Conservation (phyloP, 2,888 invertebrate genomes). For the Orthosia cruda region DNA sequence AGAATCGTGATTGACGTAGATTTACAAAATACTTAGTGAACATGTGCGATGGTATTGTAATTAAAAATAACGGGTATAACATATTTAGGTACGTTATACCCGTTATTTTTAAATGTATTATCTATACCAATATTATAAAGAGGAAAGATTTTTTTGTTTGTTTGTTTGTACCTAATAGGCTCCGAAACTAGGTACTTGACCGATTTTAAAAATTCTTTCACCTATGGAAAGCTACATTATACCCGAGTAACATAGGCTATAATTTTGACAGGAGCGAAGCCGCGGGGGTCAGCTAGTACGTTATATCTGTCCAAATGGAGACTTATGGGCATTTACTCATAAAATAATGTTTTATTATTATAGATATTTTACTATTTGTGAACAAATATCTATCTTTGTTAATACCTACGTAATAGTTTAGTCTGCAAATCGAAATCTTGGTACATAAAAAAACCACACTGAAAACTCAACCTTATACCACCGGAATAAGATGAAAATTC, state of each 20-base stretch:
- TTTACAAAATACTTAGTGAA: not conserved
- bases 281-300: too few species aligned
- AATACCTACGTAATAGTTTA: constrained; percentile 24
- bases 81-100: not conserved
- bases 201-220: too few species aligned
- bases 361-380: not conserved
- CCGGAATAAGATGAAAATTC: constrained; percentile 24
- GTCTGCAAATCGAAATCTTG: constrained; percentile 3
- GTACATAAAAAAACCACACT: constrained; percentile 38
- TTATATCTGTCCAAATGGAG: too few species aligned
- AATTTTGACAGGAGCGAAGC: too few species aligned
- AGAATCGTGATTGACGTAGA: constrained; percentile 36
- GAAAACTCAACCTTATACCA: constrained; percentile 11
- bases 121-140: too few species aligned
- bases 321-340: not conserved
- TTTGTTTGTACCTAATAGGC: too few species aligned
- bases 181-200: too few species aligned
- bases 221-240: too few species aligned
- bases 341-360: not conserved
- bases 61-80: constrained; percentile 9
- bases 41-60: not conserved
- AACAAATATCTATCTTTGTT: constrained; percentile 9
- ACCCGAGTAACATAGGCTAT: too few species aligned
- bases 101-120: too few species aligned
- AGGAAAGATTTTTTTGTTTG: too few species aligned